These are phyloP conservation scores for Alsophila aescularia DNA, from an alignment of 2,888 invertebrate genomes.

Conservation along the genomic window DNA sequence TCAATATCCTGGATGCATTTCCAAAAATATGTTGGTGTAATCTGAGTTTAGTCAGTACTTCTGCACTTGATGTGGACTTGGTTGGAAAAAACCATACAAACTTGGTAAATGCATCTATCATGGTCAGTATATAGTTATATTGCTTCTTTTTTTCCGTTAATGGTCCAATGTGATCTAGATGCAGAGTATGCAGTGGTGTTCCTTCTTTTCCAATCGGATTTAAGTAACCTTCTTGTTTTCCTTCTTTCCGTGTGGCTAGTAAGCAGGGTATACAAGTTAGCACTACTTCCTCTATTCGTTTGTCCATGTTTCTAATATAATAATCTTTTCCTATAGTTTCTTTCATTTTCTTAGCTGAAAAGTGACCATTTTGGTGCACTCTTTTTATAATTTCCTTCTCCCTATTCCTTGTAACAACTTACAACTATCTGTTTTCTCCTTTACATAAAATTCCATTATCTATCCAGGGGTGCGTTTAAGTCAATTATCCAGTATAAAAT, in stretches of 20 bases:
- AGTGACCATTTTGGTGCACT: too few species aligned
- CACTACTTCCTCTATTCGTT: constrained; percentile 32
- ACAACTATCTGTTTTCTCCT: too few species aligned
- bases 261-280: constrained; percentile 35
- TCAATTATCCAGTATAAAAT: too few species aligned
- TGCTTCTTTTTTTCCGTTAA: constrained; percentile 46
- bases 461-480: too few species aligned
- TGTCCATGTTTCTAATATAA: constrained; percentile 7
- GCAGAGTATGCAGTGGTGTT: constrained; percentile 46
- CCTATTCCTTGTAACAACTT: too few species aligned
- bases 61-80: constrained; percentile 44
- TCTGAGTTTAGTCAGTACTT: constrained; percentile 27
- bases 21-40: neutral
- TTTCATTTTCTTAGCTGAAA: too few species aligned
- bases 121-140: too few species aligned
- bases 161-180: constrained; percentile 57
- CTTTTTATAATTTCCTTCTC: too few species aligned
- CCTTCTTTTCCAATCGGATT: constrained; percentile 48
- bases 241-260: constrained; percentile 38
- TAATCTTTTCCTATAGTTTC: too few species aligned
- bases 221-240: constrained; percentile 40
- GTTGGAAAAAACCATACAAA: constrained; percentile 57
- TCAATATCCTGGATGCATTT: too few species aligned
- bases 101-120: too few species aligned
- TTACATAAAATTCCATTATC: too few species aligned